These are phyloP conservation scores for Sceloporus undulatus DNA, from an alignment of 2,113 vertebrate species.

Conservation along the genomic window DNA sequence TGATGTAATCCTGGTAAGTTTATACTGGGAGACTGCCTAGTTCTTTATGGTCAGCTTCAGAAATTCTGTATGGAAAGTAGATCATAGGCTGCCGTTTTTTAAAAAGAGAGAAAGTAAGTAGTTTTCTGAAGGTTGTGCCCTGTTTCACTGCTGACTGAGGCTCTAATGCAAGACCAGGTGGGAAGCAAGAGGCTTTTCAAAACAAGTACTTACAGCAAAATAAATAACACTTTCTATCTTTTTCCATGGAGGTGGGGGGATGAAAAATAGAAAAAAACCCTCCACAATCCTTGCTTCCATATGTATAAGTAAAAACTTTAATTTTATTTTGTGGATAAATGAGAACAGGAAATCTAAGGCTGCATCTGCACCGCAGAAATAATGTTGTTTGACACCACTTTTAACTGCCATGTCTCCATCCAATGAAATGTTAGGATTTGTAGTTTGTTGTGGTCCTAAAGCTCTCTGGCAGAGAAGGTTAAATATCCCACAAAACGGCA, in stretches of 20 bases:
- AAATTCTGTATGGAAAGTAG: constrained; percentile 69
- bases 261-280: not conserved
- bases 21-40: constrained; percentile 81
- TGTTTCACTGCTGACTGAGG: constrained; percentile 63
- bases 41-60: constrained; percentile 71
- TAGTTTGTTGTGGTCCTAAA: too few species aligned
- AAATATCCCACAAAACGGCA: too few species aligned
- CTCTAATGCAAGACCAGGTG: constrained; percentile 74
- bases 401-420: too few species aligned
- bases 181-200: constrained; percentile 74
- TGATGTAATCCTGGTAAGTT: constrained; percentile 80
- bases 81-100: constrained; percentile 56
- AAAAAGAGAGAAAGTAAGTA: constrained; percentile 58
- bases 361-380: too few species aligned
- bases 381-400: too few species aligned
- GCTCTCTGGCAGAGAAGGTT: too few species aligned
- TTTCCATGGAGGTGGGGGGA: constrained; percentile 61
- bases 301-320: constrained; percentile 62
- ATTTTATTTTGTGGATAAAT: constrained; percentile 66
- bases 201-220: constrained; percentile 79
- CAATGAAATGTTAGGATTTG: too few species aligned
- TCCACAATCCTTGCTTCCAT: constrained; percentile 55
- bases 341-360: constrained; percentile 55
- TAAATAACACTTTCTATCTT: constrained; percentile 81
- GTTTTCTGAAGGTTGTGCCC: constrained; percentile 55